Base-by-base conservation (phyloP, 2,797 vertebrate genomes). In the Threskiornis aethiopicus region DNA sequence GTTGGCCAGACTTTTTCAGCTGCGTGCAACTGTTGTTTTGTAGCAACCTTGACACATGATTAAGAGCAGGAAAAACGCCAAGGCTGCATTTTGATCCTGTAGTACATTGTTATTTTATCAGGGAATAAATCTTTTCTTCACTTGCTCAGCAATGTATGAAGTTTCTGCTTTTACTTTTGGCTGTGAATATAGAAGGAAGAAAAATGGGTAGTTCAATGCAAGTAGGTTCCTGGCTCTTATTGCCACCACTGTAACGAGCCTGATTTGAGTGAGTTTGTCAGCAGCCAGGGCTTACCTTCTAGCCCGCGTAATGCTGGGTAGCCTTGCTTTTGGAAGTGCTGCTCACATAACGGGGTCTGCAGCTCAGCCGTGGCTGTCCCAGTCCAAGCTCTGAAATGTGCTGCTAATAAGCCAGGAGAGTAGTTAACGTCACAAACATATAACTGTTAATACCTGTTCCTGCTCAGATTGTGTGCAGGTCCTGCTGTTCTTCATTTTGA, bases 271-370 rank as follows among this genome's bases (percentile, higher is more conserved):
- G 62, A 31, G 9, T 49, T 17, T 62, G 47, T 76, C 12, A 19
- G n/a, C 20, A 59, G 58, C 52, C 33, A 85, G 64, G 11, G 26
- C 24, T 85, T 73, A 39, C 29, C 8, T 80, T 41, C 61, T 46
- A 39, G 57, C 55, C 35, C 70, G 35, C 9, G 16, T 59, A 0
- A 0, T 70, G n/a, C 59, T 39, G 11, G 13, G 46, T 29, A 59
- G 59, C 29, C 21, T 33, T 85, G 42, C 17, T 59, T 83, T 66
- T 70, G 14, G 33, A 84, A 81, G 19, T 39, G 33, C 62, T 92
- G 33, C 70, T 77, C 49, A 46, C 13, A 1, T 44, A n/a, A 12
- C 0, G 0, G 54, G 11, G 11, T 59, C 31, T 92, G 59, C 42
- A 89, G 55, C 55, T 90, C 12, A 9, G 28, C 57, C 6, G 3